These are phyloP conservation scores for Rhinolophus ferrumequinum DNA, from an alignment of 2,113 vertebrate genomes.

Conservation along the genomic window DNA sequence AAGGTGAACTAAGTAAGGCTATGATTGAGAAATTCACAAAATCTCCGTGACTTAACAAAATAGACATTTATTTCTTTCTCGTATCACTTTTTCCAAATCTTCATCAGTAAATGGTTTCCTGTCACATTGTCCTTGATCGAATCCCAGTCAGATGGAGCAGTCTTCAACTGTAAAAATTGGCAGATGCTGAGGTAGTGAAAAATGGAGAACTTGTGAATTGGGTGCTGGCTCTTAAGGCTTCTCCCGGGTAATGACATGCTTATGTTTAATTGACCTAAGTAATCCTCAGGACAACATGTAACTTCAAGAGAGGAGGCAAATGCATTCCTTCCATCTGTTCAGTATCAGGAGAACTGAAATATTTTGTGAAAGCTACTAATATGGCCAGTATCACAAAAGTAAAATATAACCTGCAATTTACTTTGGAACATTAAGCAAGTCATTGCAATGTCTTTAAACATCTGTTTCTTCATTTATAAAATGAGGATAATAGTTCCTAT, in stretches of 20 bases:
- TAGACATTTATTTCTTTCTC: neutral
- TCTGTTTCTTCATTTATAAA: conserved; percentile 4
- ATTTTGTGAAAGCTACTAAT: neutral
- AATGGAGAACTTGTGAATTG: neutral
- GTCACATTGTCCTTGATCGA: neutral
- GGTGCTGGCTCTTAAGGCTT: neutral
- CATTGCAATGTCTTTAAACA: neutral
- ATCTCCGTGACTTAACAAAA: neutral
- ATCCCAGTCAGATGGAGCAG: neutral
- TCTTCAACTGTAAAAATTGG: neutral
- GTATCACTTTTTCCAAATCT: neutral
- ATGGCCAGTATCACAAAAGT: neutral
- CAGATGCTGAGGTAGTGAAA: neutral
- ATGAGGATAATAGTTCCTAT: neutral
- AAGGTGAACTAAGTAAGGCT: neutral
- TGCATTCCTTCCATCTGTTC: neutral
- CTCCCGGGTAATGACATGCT: neutral
- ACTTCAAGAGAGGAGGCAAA: neutral
- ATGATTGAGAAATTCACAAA: neutral
- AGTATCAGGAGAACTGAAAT: neutral
- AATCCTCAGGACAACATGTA: neutral
- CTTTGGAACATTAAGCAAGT: neutral
- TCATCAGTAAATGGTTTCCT: neutral
- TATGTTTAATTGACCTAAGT: neutral
- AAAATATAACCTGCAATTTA: neutral